Conservation (phyloP, 2,888 invertebrate genomes). For the Atrina japonica region DNA sequence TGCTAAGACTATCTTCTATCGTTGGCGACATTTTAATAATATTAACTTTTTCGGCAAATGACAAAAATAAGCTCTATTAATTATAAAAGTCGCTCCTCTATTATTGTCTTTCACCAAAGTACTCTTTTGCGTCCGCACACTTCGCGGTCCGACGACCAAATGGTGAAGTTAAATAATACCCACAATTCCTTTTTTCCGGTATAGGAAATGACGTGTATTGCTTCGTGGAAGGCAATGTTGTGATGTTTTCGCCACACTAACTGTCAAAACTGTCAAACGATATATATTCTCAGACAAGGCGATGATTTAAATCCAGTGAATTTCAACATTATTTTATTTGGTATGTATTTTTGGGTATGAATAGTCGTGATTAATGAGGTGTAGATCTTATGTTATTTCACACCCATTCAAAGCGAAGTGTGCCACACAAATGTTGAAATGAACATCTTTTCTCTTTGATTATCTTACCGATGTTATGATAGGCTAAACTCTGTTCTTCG, state of each 20-base stretch:
- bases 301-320: neutral
- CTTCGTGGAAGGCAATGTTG: constrained; percentile 49
- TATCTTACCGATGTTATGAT: too few species aligned
- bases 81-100: neutral
- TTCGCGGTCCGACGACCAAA: constrained; percentile 46
- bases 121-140: constrained; percentile 28
- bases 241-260: neutral
- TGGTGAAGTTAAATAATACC: constrained; percentile 24
- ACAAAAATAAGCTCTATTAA: neutral
- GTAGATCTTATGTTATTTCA: too few species aligned
- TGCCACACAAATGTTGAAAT: too few species aligned
- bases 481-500: too few species aligned
- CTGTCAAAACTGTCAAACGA: neutral
- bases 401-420: too few species aligned
- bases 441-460: too few species aligned
- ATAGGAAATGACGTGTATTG: constrained; percentile 51
- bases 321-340: neutral
- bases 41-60: neutral
- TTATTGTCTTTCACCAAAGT: too few species aligned
- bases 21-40: constrained; percentile 32
- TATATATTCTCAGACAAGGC: neutral
- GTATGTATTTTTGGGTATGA: neutral
- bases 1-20: neutral
- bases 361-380: too few species aligned
- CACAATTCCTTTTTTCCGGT: constrained; percentile 40